Base-by-base conservation (phyloP, 2,888 invertebrate species). In the Chironomus riparius region DNA sequence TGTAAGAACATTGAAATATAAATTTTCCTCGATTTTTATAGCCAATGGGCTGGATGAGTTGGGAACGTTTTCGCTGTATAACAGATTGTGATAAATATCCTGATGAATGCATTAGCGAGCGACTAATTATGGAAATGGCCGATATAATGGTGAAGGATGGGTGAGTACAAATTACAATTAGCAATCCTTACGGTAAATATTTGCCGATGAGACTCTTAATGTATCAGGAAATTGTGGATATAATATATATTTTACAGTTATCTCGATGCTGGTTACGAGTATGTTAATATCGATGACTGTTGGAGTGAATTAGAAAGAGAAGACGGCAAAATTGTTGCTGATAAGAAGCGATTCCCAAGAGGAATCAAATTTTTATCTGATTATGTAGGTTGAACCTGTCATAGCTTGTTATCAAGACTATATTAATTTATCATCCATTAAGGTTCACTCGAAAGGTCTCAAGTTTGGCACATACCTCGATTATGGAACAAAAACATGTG, bases 381-480 rank as follows among this genome's bases (percentile, higher is more conserved):
- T 81, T 92, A 92, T 84, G 93, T 93, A 82, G 85, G 88, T 85
- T 77, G 77, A n/a, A 2, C 15, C 47, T 50, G 28, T 7, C 47
- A 12, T 18, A 24, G 21, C 13, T 28, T 68, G 13, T 65, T 4
- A 15, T 15, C 28, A 28, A 28, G 38, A 38, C 7, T 15, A 38
- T 77, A 24, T 47, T 47, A 70, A 62, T 76, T 22, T 24, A 22
- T 56, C 10, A n/a, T 22, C n/a, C 18, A 56, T 24, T 1, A 21
- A 91, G 91, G 85, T 92, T 76, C 92, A 92, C 80, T 81, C 83
- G 0, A 87, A 86, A 79, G 92, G 92, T 0, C 83, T 94, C 5
- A 91, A 91, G 81, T 89, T 93, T 81, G 93, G 93, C 3, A 87
- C 93, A 77, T 94, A 94, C 81, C 91, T 90, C 80, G 92, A 93